Base-by-base conservation (phyloP, 2,888 invertebrate genomes). In the Scaptomyza reducta region DNA sequence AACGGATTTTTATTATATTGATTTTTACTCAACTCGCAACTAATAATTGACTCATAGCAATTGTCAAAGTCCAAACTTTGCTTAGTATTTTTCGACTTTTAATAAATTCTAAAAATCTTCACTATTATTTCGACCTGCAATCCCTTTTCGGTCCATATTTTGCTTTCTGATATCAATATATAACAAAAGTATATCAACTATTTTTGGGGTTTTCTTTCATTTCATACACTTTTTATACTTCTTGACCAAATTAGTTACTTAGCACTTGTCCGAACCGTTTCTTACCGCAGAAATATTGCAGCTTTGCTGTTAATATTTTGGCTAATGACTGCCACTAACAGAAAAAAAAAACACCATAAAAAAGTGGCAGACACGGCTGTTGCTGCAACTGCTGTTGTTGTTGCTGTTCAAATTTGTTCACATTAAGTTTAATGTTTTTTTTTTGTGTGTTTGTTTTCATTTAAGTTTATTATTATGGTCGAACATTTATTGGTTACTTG, bases 401-500 rank as follows among this genome's bases (percentile, higher is more conserved):
- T 60, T 58, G 29, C 44, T 65, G 35, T 29, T 65, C 79, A 87
- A 82, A 83, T 82, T 82, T 84, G 84, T 80, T 80, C 71, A 77
- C 81, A 83, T 83, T 82, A 79, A 79, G 70, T 55, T 74, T 59
- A 46, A 50, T 55, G 58, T 66, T 61, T 59, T 41, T 47, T 68
- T 68, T 60, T 54, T 70, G 41, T 65, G n/a, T 54, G 46, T 75
- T 54, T 74, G 68, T 65, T 63, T 64, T 71, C 74, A 22, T 22
- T 86, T 77, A 61, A 71, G 70, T 78, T 87, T 84, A 80, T 82
- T 78, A 87, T 80, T 84, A 81, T 87, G 81, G 87, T 59, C 63
- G 59, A 66, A 84, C 87, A 80, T 80, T 87, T 82, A 87, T 84
- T 80, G 81, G 79, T 68, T 42, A 57, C 71, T 65, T 59, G 70